These are phyloP conservation scores for Meloidogyne hapla DNA, from an alignment of 1,140 invertebrate genomes.

Conservation along the genomic window DNA sequence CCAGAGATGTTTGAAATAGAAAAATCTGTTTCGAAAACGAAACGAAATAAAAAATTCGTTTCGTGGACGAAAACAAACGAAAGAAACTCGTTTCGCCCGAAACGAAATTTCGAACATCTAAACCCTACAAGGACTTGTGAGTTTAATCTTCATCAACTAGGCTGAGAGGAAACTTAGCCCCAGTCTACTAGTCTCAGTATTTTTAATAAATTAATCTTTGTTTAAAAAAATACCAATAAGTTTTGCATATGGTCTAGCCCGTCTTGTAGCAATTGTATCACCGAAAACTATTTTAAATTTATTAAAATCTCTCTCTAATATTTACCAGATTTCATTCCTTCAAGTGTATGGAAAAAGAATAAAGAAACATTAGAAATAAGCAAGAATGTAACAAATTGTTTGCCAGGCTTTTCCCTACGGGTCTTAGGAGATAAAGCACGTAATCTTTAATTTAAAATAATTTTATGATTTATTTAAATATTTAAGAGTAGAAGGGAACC, in stretches of 20 bases:
- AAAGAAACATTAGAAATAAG: constrained; percentile 61
- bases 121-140: too few relatives aligned
- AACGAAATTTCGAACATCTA: too few relatives aligned
- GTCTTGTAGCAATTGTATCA: constrained; percentile 28
- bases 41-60: too few relatives aligned
- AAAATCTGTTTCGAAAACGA: too few relatives aligned
- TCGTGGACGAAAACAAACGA: too few relatives aligned
- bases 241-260: constrained; percentile 49
- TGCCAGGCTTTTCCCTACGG: constrained; percentile 54
- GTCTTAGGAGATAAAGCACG: constrained; percentile 46
- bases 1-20: too few relatives aligned
- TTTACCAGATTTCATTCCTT: constrained; percentile 50
- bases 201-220: too few relatives aligned
- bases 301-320: neutral
- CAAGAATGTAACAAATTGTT: constrained; percentile 63
- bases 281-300: constrained; percentile 41
- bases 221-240: constrained; percentile 51
- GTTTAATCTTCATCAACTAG: too few relatives aligned
- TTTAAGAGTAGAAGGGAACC: constrained; percentile 36
- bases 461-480: constrained; percentile 8
- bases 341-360: constrained; percentile 63
- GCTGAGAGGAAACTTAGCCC: too few relatives aligned
- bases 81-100: too few relatives aligned
- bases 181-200: too few relatives aligned
- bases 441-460: constrained; percentile 40